Evolutionary conservation across 2,888 invertebrate genomes (phyloP), one percentile per base, ranked within the genome.

Genomic region (Neocrepidodera transversa): DNA sequence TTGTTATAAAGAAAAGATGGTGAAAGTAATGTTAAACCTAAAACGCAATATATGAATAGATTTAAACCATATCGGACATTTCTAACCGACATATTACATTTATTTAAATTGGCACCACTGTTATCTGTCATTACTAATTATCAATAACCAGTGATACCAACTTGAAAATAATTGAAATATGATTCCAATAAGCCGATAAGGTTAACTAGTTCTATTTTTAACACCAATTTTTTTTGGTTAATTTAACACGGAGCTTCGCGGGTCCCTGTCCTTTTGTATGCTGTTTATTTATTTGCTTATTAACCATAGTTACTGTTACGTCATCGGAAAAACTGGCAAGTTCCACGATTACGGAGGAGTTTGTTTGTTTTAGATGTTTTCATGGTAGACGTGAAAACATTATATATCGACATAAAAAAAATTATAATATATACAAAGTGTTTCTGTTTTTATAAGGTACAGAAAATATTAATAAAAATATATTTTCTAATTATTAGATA

Each of bases 181-280:
- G 28, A 28, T 10, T 8, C 5, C 5, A 10, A 28, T 28, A 28
- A 8, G 6, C 28, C 28, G 28, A 28, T 32, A 32, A 4, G 30
- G 30, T 23, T 6, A 5, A 8, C 14, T 10, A 10, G 28, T 5
- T 36, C 32, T 36, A 20, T 49, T 49, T 32, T 43, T 50, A 50
- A 50, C 50, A 49, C 32, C 42, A 57, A 57, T 53, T 54, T 61
- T 63, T 68, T n/a, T 69, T 72, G 69, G 71, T 72, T 35, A 35
- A 50, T 56, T 42, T 60, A 50, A 72, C 51, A 35, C 38, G 63
- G 60, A 58, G 75, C 75, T 75, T 74, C 67, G 74, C 74, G 74
- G 75, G 71, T 71, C 64, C 72, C 71, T 66, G 63, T 66, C 69
- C 68, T 63, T 64, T 58, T 60, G 53, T 70, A 62, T 64, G 71